Base-by-base conservation (phyloP, 2,113 vertebrate species). In the Odontesthes bonariensis region DNA sequence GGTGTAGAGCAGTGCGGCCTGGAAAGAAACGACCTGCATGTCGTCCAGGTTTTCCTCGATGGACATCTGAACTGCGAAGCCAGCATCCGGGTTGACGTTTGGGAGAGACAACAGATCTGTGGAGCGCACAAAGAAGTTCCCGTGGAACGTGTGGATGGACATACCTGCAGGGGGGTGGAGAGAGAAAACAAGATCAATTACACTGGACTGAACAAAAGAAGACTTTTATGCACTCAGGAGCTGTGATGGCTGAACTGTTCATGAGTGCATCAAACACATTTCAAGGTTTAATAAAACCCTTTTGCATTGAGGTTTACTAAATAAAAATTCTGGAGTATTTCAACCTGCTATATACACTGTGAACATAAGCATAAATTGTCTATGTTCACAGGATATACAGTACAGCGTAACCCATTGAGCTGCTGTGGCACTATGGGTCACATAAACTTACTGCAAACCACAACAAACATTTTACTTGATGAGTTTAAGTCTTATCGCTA, bases 141-240 rank as follows among this genome's bases (percentile, higher is more conserved):
- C 98, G n/a, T 99, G 97, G 95, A 99, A 99, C 54, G 97, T 99
- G 82, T 99, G 97, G 91, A 99, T 99, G 89, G 98, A 98, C 86
- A 99, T 93, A 84, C 98, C 98, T 99, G 54, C 75, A 87, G 32
- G 40, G 47, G 83, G 32, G 74, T 0, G 19, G 17, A 51, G 11
- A 52, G 20, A 49, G 2, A 56, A n/a, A 0, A 17, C 0, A 5
- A 22, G 16, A 40, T 67, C n/a, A 53, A 51, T 64, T 9, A 42
- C 56, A n/a, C 9, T 31, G 46, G 22, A 44, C 0, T 4, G 3
- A 32, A 23, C 1, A 0, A 65, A 3, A 55, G 9, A 20, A 4
- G 22, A 38, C 32, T 20, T 35, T 14, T 13, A 64, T n/a, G 19
- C 2, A 23, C n/a, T 56, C 11, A 58, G 1, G 19, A 6, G 42